A percentile compares a stretch with the other conserved stretches of the same genome.
phyloP scores from a whole-genome alignment of 2,113 vertebrate species.

The Anas platyrhynchos region DNA sequence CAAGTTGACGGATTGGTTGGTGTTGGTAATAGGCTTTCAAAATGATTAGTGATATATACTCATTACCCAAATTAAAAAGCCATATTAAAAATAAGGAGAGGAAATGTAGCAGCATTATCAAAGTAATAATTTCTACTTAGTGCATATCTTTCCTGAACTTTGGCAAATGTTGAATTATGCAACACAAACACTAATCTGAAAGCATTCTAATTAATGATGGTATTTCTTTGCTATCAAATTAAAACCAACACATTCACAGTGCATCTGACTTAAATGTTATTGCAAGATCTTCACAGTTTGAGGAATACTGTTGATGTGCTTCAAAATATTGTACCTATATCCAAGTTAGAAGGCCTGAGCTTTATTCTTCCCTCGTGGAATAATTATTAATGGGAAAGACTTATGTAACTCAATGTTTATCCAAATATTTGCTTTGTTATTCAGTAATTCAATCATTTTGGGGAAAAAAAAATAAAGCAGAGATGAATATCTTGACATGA shows the following conservation, averaged over 20 bases:
- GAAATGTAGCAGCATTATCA: conserved; percentile 65
- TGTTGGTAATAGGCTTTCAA: conserved; percentile 71
- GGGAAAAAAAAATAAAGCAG: not conserved
- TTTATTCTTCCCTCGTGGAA: not conserved
- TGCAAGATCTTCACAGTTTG: not conserved
- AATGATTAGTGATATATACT: conserved; percentile 71
- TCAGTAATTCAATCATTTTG: conserved; percentile 22
- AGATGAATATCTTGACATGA: conserved; percentile 57
- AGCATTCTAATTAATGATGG: conserved; percentile 60
- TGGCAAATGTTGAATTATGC: conserved; percentile 68
- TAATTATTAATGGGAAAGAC: conserved; percentile 2
- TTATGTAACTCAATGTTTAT: conserved; percentile 26
- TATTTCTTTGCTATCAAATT: conserved; percentile 59
- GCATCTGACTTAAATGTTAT: conserved; percentile 23
- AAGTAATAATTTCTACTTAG: conserved; percentile 71
- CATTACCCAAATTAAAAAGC: conserved; percentile 73
- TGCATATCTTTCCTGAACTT: conserved; percentile 61
- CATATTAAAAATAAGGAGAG: conserved; percentile 66
- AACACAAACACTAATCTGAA: conserved; percentile 65
- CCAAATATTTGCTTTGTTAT: not conserved
- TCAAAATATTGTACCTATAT: not conserved
- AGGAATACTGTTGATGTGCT: not conserved
- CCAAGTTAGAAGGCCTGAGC: not conserved
- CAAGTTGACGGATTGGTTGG: conserved; percentile 52
- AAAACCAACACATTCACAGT: conserved; percentile 7